Base-by-base conservation (phyloP, 1,140 invertebrate species). In the Ceratosolen solmsi region DNA sequence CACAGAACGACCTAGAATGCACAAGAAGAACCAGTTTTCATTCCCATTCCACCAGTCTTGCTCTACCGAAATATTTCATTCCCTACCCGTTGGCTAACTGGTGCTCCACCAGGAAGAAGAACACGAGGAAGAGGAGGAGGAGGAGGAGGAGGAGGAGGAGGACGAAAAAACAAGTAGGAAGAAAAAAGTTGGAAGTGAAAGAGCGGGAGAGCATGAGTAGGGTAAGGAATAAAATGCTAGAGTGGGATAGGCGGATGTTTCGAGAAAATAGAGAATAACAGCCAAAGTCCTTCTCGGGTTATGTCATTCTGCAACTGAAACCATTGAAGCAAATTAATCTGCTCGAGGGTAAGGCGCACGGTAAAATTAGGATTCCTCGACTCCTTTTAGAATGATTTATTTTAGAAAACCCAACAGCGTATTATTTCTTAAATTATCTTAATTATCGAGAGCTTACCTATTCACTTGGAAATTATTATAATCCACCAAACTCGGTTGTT, bases 21-120 rank as follows among this genome's bases (percentile, higher is more conserved):
- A 85, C 87, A 85, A 88, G 86, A 85, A 85, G 85, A 89, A 89
- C 89, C 87, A 88, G 88, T 89, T 89, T 83, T 83, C 82, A 87
- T 87, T 87, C 84, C 84, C 85, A 87, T 88, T 89, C 74, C 80
- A 63, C 74, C 80, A 63, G 84, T 79, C 80, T 79, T 79, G 82
- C 80, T 80, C 85, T 82, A 88, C 83, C 85, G 84, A 88, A 87
- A 87, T 88, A 87, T 89, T 87, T 87, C 85, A 86, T 87, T 85
- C 85, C 85, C 85, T 87, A 83, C 85, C 84, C 56, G 36, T 46
- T 27, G 15, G 20, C 17, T 20, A 38, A 63, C 65, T 76, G n/a
- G 30, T 72, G 27, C 54, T 76, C 27, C 77, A 65, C 63, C 71
- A 76, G 51, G 46, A 80, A 71, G 82, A 76, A 65, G 33, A 70